Percentiles rank a stretch among this genome's conserved stretches.
These are phyloP conservation scores for Heliornis fulica DNA, from an alignment of 2,113 vertebrate genomes.

Conservation along the genomic window DNA sequence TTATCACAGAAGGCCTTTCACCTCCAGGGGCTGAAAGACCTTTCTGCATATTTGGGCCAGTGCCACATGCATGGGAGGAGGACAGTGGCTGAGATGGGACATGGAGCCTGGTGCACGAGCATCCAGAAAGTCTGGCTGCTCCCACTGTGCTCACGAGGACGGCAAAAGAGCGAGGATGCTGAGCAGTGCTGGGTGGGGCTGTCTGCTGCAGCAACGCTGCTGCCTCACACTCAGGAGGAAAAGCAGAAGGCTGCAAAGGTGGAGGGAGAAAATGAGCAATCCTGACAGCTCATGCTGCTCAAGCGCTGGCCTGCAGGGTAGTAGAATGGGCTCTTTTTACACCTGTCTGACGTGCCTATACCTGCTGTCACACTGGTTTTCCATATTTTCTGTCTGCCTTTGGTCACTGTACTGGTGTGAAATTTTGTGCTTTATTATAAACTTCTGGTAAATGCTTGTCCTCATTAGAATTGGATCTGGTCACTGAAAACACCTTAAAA, in stretches of 20 bases:
- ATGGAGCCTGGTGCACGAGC: neutral
- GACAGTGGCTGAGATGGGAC: neutral
- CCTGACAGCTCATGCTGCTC: neutral
- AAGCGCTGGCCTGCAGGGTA: neutral
- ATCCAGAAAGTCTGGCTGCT: neutral
- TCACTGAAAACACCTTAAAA: too few species aligned
- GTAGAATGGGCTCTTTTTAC: neutral
- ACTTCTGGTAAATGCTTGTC: neutral
- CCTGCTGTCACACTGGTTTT: neutral
- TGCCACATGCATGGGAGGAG: neutral
- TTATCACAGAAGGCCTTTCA: neutral
- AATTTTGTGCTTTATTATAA: neutral
- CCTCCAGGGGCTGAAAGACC: neutral
- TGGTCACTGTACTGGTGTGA: neutral
- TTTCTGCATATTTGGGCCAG: neutral
- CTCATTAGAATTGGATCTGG: too few species aligned
- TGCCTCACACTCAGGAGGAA: neutral
- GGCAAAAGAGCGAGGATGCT: accelerated
- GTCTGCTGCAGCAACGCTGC: neutral
- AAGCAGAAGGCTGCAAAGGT: neutral
- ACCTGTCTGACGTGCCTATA: neutral
- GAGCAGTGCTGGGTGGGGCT: neutral
- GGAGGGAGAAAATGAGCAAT: neutral
- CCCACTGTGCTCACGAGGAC: neutral
- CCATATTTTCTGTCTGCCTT: neutral